Evolutionary conservation across 2,888 invertebrate genomes (phyloP), one percentile per base, ranked within the genome.

Genomic region (Campopleginae sp.): DNA sequence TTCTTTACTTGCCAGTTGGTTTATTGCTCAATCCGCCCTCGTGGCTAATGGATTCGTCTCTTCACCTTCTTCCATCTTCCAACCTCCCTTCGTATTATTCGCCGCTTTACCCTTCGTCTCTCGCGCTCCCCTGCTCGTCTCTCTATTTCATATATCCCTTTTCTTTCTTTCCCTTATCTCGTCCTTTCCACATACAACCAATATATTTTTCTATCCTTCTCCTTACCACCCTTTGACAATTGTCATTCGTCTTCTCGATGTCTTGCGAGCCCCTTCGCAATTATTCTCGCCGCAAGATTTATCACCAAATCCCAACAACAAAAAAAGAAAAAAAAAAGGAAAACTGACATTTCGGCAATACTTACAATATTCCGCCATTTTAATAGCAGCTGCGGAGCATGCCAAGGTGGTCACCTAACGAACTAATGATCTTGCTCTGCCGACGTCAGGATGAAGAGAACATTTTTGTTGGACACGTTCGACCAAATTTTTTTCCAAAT

Each of bases 1-100:
- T 88, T 91, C 90, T 91, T 92, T 93, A 92, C 93, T 93, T 93
- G 92, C 93, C 92, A 91, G 92, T 93, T 92, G 92, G 93, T 93
- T 93, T 93, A 93, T 93, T 93, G 91, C 93, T 93, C 93, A 93
- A 93, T 93, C 91, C 92, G 91, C 90, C 91, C 90, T 92, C 91
- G 88, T 90, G 89, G 89, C 91, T 93, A 93, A 93, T 93, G 93
- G 92, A 93, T 93, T 93, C 91, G 92, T 93, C 93, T 91, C 86
- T 84, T 86, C 85, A 84, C 84, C 61, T 82, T 63, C 83, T 70
- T 79, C 74, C 72, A 78, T 78, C 82, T 83, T 79, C 74, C 51
- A 75, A 79, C 79, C 27, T 70, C 76, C 70, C 70, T 75, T 61
- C 75, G 74, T 72, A 80, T 71, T 46, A 71, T 80, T 80, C 63